Evolutionary conservation across 2,888 invertebrate genomes (phyloP).

Genomic region (Netelia inedita): DNA sequence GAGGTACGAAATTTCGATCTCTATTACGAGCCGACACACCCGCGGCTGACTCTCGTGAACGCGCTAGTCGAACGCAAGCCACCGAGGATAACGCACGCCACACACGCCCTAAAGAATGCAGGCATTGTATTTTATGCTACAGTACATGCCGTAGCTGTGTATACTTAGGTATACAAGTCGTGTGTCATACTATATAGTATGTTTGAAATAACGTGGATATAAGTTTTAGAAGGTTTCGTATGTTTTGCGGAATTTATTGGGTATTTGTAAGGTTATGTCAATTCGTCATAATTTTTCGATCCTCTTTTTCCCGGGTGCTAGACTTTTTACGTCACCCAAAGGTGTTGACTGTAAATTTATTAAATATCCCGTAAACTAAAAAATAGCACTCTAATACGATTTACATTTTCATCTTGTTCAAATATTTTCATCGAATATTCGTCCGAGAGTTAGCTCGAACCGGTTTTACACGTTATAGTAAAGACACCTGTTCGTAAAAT

Average conservation of each 20-base stretch:
- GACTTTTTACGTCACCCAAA: too few species aligned
- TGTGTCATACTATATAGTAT: conserved; percentile 10
- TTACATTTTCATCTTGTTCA: too few species aligned
- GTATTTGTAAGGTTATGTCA: too few species aligned
- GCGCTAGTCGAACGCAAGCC: background rate
- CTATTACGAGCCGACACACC: background rate
- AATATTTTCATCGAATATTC: too few species aligned
- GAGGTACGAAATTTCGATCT: background rate
- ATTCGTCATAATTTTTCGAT: too few species aligned
- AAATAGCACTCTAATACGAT: too few species aligned
- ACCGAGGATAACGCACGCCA: conserved; percentile 8
- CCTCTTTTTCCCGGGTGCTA: too few species aligned
- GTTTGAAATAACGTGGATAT: background rate
- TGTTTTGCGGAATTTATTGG: background rate
- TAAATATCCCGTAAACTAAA: too few species aligned
- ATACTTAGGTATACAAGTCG: background rate
- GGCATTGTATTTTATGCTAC: background rate
- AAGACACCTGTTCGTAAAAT: conserved; percentile 39
- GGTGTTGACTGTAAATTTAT: too few species aligned
- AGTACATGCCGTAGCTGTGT: conserved; percentile 6
- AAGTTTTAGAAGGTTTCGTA: background rate
- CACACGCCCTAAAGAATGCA: conserved; percentile 29
- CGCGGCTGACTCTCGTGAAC: background rate
- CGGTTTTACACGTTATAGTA: conserved; percentile 39
- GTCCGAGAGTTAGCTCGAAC: conserved; percentile 6